These are phyloP conservation scores for Ophioninae sp. DNA, from an alignment of 2,888 invertebrate genomes.

Conservation along the genomic window DNA sequence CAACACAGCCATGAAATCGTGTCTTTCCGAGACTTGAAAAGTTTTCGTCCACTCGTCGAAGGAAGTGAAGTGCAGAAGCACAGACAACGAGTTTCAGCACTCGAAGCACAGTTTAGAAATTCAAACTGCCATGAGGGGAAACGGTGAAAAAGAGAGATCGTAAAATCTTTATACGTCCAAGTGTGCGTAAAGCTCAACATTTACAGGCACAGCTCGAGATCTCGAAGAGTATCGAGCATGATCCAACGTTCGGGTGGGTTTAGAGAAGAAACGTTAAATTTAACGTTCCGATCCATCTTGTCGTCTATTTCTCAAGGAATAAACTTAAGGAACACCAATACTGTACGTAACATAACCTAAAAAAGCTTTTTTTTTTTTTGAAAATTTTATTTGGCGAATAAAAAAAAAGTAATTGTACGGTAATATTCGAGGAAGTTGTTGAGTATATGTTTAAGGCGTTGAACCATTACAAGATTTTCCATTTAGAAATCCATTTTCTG, in stretches of 20 bases:
- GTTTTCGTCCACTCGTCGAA: constrained; percentile 29
- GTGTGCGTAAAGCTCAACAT: background rate
- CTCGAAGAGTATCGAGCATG: constrained; percentile 38
- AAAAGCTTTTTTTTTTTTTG: too few relatives aligned
- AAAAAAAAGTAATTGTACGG: too few relatives aligned
- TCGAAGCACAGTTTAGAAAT: constrained; percentile 38
- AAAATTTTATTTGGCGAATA: too few relatives aligned
- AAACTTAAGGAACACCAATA: background rate
- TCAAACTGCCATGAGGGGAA: constrained; percentile 33
- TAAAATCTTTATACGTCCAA: background rate
- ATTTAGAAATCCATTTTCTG: too few relatives aligned
- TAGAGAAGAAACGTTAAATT: constrained; percentile 52
- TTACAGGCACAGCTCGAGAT: background rate
- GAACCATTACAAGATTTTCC: too few relatives aligned
- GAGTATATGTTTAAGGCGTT: too few relatives aligned
- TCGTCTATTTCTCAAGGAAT: constrained; percentile 33
- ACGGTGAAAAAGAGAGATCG: background rate
- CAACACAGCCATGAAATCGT: background rate
- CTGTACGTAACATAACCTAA: too few relatives aligned
- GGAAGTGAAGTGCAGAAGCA: constrained; percentile 23
- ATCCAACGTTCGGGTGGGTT: constrained; percentile 36
- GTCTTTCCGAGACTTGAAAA: background rate
- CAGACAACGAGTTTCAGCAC: constrained; percentile 12
- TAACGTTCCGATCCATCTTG: constrained; percentile 41
- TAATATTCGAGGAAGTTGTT: too few relatives aligned